Evolutionary conservation across 2,113 vertebrate species (phyloP).

Genomic region (Oenanthe melanoleuca): DNA sequence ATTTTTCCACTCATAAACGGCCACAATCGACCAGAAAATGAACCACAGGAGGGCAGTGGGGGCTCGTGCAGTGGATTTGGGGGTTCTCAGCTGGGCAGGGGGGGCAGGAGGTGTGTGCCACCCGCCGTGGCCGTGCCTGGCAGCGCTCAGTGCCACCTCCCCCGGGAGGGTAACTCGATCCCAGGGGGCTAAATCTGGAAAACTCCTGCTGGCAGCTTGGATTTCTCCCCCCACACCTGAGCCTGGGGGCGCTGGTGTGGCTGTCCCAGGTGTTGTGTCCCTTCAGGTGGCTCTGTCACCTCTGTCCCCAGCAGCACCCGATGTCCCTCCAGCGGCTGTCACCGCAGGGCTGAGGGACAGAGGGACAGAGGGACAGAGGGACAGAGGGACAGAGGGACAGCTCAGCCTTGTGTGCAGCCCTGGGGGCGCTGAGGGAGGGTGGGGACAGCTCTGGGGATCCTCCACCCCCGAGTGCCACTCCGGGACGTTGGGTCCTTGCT

Average conservation of each 20-base stretch:
- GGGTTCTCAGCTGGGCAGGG: neutral
- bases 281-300: neutral
- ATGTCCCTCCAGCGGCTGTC: neutral
- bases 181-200: slow-evolving; percentile 15
- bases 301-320: neutral
- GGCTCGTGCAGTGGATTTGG: neutral
- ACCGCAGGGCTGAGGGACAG: neutral
- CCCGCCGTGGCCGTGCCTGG: fast-evolving
- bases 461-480: neutral
- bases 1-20: slow-evolving; percentile 14
- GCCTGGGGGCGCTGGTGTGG: fast-evolving
- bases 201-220: neutral
- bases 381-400: too few species aligned
- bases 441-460: neutral
- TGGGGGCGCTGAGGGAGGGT: fast-evolving
- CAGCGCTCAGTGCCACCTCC: neutral
- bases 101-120: neutral
- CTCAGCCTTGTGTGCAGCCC: fast-evolving
- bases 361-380: neutral
- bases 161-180: neutral
- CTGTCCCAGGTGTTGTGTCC: neutral
- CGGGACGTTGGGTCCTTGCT: neutral
- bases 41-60: neutral
- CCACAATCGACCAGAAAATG: neutral
- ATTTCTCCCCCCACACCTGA: slow-evolving; percentile 16